Percentiles rank a stretch among this genome's conserved stretches.
Conservation (phyloP, 2,888 invertebrate genomes). For the Sabellastarte sp. region DNA sequence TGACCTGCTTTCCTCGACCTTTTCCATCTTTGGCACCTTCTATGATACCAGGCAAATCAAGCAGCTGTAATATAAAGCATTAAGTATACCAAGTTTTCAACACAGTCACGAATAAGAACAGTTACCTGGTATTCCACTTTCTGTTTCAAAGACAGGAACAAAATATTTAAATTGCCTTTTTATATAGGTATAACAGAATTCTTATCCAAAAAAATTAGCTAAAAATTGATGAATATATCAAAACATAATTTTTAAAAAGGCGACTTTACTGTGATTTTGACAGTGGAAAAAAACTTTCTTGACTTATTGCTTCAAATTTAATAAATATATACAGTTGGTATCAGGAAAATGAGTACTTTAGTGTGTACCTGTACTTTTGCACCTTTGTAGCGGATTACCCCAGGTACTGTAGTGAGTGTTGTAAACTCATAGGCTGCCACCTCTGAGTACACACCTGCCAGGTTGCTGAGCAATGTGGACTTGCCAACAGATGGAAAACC, state of each 20-base stretch:
- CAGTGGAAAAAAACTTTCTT: no score
- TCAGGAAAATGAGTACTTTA: neutral
- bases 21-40: slow-evolving; percentile 99
- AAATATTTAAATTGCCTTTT: no score
- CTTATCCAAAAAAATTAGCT: no score
- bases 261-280: no score
- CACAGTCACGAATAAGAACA: no score
- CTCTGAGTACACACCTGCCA: slow-evolving; percentile 99
- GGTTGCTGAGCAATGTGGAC: slow-evolving; percentile 90
- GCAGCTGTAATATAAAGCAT: slow-evolving; percentile 66
- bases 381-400: slow-evolving; percentile 89
- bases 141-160: no score
- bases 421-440: slow-evolving; percentile 99
- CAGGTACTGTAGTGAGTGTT: slow-evolving; percentile 97
- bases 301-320: neutral
- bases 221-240: no score
- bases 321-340: neutral
- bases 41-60: slow-evolving; percentile 99
- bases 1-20: slow-evolving; percentile 96
- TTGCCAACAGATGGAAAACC: slow-evolving; percentile 99
- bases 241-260: no score
- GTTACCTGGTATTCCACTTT: no score
- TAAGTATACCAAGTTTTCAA: no score
- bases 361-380: slow-evolving; percentile 98
- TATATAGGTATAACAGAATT: no score